These are phyloP conservation scores for Mustela nigripes DNA, from an alignment of 2,113 vertebrate genomes.

Conservation along the genomic window DNA sequence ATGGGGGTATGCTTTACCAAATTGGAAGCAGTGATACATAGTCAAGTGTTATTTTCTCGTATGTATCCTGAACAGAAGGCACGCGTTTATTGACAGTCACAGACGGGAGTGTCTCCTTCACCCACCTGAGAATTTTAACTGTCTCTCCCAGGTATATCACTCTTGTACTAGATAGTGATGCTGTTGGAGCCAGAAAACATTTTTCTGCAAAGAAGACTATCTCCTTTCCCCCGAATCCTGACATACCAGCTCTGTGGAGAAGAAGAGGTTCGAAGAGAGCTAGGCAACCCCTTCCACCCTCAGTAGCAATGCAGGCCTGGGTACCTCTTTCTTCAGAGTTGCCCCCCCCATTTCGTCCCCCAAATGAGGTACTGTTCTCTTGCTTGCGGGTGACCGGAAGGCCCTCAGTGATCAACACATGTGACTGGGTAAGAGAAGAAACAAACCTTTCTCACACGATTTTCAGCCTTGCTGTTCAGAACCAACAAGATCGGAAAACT, in stretches of 20 bases:
- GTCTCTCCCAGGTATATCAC: background rate
- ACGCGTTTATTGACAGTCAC: background rate
- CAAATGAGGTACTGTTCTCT: background rate
- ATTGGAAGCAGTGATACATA: background rate
- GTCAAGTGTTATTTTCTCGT: background rate
- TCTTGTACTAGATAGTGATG: background rate
- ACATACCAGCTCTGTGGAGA: background rate
- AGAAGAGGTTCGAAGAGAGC: background rate
- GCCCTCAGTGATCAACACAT: background rate
- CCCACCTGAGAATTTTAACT: background rate
- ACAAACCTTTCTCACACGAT: background rate
- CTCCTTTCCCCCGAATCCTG: background rate
- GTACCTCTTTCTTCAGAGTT: background rate
- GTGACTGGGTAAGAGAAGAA: background rate
- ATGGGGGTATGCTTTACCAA: background rate
- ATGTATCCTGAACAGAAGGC: background rate
- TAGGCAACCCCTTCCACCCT: background rate
- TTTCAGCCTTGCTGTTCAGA: background rate
- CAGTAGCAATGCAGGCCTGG: background rate
- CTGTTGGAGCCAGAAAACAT: background rate
- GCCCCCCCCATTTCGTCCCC: background rate
- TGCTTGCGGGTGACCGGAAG: background rate
- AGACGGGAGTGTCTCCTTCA: background rate
- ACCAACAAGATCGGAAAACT: conserved; percentile 25
- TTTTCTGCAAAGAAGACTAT: background rate